Evolutionary conservation across 2,888 invertebrate genomes (phyloP), one percentile per base, ranked within the genome.

Genomic region (Ornithoptera alexandrae): DNA sequence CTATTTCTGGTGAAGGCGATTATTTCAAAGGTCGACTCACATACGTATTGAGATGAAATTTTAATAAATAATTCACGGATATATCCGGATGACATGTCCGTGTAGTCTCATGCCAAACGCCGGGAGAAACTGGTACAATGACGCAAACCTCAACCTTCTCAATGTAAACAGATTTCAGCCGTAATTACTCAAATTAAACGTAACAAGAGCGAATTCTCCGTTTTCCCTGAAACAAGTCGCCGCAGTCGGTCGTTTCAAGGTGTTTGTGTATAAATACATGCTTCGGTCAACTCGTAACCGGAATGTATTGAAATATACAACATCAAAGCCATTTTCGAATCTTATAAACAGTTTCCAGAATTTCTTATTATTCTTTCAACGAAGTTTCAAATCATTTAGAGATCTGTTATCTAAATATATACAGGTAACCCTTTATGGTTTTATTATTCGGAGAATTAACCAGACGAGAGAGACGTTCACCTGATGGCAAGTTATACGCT

Each of bases 131-230:
- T 2, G 30, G 53, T 17, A 56, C 20, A 8, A 42, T 70, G 69
- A 70, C 69, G 69, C 69, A 58, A 70, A 66, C 65, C 69, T 50
- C 50, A 59, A 66, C 69, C 66, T 70, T 62, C 66, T 15, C 62
- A 53, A 22, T 46, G 58, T 24, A 58, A 69, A 65, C 65, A 42
- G 57, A 24, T 58, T 24, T 20, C 20, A 62, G 58, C 17, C 18
- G 30, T 62, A 62, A 70, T 70, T 62, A 62, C 62, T 20, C 66
- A 58, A 65, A 65, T 69, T 42, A 60, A 65, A 69, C 60, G 39
- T n/a, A 66, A 30, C 39, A 46, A 58, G 62, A 61, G 42, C 58
- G 57, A 62, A 53, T 66, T 66, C 66, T 70, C 62, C 56, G 66
- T 66, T 70, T 50, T 62, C 62, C 62, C 57, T 50, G 62, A 66